A percentile compares a stretch with the other conserved stretches of the same genome.
phyloP scores from a whole-genome alignment of 2,113 vertebrate species.

The Nycticorax nycticorax region DNA sequence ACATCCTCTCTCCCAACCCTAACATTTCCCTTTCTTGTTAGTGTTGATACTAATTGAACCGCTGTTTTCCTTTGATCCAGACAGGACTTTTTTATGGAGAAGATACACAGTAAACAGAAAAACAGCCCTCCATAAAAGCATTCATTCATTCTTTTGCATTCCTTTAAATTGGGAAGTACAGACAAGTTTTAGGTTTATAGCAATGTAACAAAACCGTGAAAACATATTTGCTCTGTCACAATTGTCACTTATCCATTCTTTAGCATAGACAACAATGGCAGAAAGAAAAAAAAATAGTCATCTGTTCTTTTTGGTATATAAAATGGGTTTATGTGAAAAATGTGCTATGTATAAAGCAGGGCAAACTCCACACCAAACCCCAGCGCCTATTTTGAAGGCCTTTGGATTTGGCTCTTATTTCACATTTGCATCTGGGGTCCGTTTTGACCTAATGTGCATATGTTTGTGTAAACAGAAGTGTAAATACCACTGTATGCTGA shows the following conservation, averaged over 20 bases:
- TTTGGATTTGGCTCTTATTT: background rate
- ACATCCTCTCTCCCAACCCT: rapidly evolving
- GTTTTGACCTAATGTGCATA: background rate
- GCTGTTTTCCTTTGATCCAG: background rate
- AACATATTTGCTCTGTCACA: background rate
- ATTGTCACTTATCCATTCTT: background rate
- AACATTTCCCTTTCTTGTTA: background rate
- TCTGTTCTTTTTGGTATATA: background rate
- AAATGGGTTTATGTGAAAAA: background rate
- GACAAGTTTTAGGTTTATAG: background rate
- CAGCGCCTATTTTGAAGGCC: background rate
- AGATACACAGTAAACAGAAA: background rate
- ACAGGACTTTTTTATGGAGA: background rate
- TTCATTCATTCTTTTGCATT: background rate
- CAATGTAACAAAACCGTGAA: background rate
- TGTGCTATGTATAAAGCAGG: background rate
- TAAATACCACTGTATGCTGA: background rate
- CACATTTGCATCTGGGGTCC: background rate
- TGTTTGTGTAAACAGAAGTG: background rate
- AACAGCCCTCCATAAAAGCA: background rate
- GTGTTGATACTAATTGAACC: background rate
- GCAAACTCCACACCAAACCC: background rate
- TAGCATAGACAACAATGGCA: background rate
- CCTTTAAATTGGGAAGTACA: background rate
- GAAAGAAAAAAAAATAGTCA: background rate